Evolutionary conservation across 2,797 vertebrate genomes (phyloP), one percentile per base, ranked within the genome.

Genomic region (Platyrinchus mystaceus): DNA sequence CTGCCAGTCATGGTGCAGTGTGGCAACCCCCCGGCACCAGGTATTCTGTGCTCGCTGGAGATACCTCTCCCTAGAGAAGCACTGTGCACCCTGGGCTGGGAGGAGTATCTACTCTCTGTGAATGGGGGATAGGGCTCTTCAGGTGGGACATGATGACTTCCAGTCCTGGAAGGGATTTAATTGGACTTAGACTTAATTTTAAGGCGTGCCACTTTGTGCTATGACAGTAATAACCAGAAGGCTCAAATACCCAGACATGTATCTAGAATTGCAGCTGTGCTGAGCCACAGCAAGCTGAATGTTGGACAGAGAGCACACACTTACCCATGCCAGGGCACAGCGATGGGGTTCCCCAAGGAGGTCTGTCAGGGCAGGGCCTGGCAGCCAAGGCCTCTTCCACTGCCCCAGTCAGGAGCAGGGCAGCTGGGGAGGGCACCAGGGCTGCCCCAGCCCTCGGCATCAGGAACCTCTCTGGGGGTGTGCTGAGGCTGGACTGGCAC

Each of bases 331-430:
- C 21, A 10, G 71, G 68, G 24, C 30, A 20, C 68, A 44, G 60
- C 0, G 0, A 9, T 0, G 0, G 37, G 28, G 5, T 2, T 69
- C 14, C 23, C 21, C 16, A 1, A 13, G 21, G 66, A 71, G n/a
- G 9, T 26, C 13, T 3, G 3, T 26, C 37, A 41, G 68, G 59
- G 27, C 47, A 67, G 66, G 47, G 14, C 10, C 50, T 26, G 64
- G n/a, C 59, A 60, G 73, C 10, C 62, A 20, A 30, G 14, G 7
- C n/a, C 30, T 0, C 0, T 80, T 80, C 30, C 37, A 8, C 26
- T 2, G 1, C 12, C 20, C 37, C 59, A 34, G 34, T 6, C 17
- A 44, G 55, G 28, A 44, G 24, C 1, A 0, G 59, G 34, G 17
- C 7, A 44, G n/a, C 37, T 18, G 4, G 4, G 19, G 19, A 26